phyloP scores from a whole-genome alignment of 2,888 invertebrate species.

The Hydropsyche betteni region DNA sequence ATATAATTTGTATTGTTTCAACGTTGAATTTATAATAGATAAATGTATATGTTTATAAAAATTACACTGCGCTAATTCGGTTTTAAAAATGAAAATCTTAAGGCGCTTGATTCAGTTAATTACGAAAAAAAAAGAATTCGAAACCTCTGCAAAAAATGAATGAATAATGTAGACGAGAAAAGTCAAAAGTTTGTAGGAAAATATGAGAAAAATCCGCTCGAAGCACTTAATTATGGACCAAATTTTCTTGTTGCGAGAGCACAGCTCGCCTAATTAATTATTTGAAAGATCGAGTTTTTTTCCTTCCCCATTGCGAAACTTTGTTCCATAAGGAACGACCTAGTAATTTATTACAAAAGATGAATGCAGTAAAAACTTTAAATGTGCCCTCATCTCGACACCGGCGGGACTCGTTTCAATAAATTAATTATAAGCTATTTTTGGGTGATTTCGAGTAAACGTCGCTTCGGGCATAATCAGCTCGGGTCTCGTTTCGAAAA shows the following conservation, averaged over 20 bases:
- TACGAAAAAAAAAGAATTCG: too few relatives aligned
- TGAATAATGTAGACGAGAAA: neutral
- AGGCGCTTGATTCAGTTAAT: too few relatives aligned
- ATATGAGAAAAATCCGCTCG: conserved; percentile 18
- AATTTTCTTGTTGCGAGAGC: conserved; percentile 1
- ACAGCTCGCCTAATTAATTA: neutral
- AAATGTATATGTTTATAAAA: too few relatives aligned
- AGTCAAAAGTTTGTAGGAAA: conserved; percentile 5
- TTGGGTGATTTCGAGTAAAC: conserved; percentile 27
- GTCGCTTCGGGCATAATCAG: conserved; percentile 13
- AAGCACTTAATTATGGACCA: conserved; percentile 5
- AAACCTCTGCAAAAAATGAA: too few relatives aligned
- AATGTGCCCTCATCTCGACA: neutral
- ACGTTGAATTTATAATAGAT: too few relatives aligned
- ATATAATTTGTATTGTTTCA: too few relatives aligned
- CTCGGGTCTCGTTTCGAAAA: neutral
- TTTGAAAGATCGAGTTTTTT: neutral
- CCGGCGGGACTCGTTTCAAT: conserved; percentile 22
- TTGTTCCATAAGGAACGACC: neutral
- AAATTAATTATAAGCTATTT: conserved; percentile 29
- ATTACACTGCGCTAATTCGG: too few relatives aligned
- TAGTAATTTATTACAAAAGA: conserved; percentile 22
- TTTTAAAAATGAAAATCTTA: too few relatives aligned
- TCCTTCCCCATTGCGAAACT: neutral
- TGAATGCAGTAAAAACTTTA: conserved; percentile 27